Evolutionary conservation across 2,797 vertebrate species (phyloP), one percentile per base, ranked within the genome.

Genomic region (Meriones psammophilus): DNA sequence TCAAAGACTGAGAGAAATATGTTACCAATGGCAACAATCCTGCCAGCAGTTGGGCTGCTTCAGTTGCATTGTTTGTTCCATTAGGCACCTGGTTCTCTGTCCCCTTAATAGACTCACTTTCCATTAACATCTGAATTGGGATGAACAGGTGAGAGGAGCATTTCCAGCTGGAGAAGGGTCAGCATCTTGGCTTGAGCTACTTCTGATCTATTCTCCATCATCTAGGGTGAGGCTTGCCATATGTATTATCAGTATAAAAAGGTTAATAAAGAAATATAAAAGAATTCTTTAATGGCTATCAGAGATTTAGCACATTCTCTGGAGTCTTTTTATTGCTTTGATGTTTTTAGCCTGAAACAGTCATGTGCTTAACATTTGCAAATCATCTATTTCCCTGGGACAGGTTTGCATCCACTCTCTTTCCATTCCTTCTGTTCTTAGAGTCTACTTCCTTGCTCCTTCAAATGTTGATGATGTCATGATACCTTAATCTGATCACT

Each of bases 61-160:
- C 69, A 60, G 39, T 39, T 88, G 71, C 9, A 50, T 28, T 94
- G 77, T 77, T 91, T 85, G 64, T 91, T 95, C 92, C 62, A 15
- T 84, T 56, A 92, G 73, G 46, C 85, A 94, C 58, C 87, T 92
- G 80, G 9, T 86, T 96, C 88, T 91, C 76, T 80, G 73, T 88
- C 86, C 91, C 20, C 86, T 96, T 96, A 93, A 96, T 71, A 97
- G 90, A 93, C 28, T 91, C 73, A 42, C 33, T 91, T 92, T 39
- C 71, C 33, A 84, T 94, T 95, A 95, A 58, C 90, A 84, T 94
- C 78, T 88, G 77, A 95, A 94, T 77, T 10, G 7, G 15, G 54
- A 84, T 74, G 73, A 95, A 56, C 64, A 92, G 90, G 88, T 92
- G 87, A 96, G 68, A 89, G 68, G 36, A 91, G 6, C 3, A 33